phyloP scores from a whole-genome alignment of 2,888 invertebrate genomes.

The Sinotaia quadrata region DNA sequence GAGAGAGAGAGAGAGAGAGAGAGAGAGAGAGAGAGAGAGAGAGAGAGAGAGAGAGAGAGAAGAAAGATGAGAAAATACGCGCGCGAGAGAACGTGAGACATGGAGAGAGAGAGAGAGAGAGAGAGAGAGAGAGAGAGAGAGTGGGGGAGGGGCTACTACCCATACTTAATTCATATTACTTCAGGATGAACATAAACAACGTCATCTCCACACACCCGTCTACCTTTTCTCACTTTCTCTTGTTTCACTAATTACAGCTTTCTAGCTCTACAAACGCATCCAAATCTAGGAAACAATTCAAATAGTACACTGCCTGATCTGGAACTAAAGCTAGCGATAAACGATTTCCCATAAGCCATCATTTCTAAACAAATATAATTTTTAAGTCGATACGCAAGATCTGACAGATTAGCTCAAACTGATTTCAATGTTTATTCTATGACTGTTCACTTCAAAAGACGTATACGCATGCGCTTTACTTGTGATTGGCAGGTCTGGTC shows the following conservation, averaged over 20 bases:
- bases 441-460: neutral
- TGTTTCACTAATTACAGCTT: no score
- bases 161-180: neutral
- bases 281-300: no score
- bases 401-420: neutral
- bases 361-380: neutral
- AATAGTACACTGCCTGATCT: no score
- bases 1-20: neutral
- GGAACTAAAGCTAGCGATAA: no score
- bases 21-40: slow-evolving; percentile 5
- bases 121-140: slow-evolving; percentile 2
- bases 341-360: no score
- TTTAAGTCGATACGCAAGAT: neutral
- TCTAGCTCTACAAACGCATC: no score
- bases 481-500: slow-evolving; percentile 2
- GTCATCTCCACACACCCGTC: no score
- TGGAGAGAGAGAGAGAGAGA: neutral
- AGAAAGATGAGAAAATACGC: neutral
- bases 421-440: neutral
- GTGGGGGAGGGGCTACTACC: neutral
- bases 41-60: slow-evolving; percentile 7
- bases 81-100: neutral
- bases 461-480: neutral
- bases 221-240: no score
- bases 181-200: no score